Base-by-base conservation (phyloP, 1,140 invertebrate genomes). In the Lamellibrachia luymesi region DNA sequence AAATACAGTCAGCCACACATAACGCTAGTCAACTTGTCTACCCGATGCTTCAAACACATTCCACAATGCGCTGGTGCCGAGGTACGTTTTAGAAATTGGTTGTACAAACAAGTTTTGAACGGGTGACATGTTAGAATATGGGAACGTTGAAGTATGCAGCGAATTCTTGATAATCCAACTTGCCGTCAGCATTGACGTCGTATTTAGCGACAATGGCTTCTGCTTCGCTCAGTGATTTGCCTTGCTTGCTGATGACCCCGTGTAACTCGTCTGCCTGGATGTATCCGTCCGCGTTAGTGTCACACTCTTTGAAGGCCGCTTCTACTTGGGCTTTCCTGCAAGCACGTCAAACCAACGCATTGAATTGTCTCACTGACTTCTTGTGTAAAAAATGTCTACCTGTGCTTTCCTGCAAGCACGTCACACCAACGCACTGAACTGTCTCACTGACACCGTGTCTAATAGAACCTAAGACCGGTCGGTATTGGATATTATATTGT, bases 161-260 rank as follows among this genome's bases (percentile, higher is more conserved):
- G 90, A 94, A 95, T 93, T 95, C 94, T 90, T 95, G 93, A 92
- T 94, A 95, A 92, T 95, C 92, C 89, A 95, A 94, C 91, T 90
- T 92, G 38, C 94, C 94, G 92, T 95, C 93, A 56, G 93, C 94
- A 90, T 95, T 94, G 51, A 90, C 80, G 92, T 95, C 94, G 27
- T 93, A 93, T n/a, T 95, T 93, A 27, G 92, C 56, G 91, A 95
- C 94, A 93, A 95, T 93, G 27, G 94, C 94, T 38, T 94, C 94
- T 5, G 94, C 94, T 94, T 90, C 56, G 51, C 93, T 93, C 92
- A 50, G 80, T 80, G 92, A 93, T 93, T 51, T 93, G 91, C 94
- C 92, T 50, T 90, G 90, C 38, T 90, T 92, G 25, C 56, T 22
- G 92, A 93, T 56, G n/a, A 38, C 89, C 22, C 17, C 64, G 27